Evolutionary conservation across 2,888 invertebrate species (phyloP), one percentile per base, ranked within the genome.

Genomic region (Nomada lathburiana): DNA sequence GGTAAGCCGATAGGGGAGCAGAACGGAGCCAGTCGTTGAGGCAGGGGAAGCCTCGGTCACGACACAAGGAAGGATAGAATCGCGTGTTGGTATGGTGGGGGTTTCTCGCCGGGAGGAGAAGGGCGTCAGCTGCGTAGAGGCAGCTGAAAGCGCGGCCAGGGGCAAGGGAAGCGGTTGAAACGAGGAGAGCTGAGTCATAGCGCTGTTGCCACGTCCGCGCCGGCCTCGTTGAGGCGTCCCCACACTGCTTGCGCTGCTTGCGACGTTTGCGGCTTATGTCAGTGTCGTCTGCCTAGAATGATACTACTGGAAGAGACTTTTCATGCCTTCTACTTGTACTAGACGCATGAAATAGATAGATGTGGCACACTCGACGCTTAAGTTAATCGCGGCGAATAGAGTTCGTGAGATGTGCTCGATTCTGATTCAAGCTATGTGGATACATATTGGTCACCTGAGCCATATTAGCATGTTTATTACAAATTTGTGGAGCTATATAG

Each of bases 111-210:
- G 71, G 89, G 89, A 86, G 87, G 87, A 88, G 90, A 89, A 90
- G 92, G 92, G 92, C 93, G 93, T 93, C 93, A 92, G 93, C 92
- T 92, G 93, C 92, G 91, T 89, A 89, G 89, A 89, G 90, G 88
- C 80, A 82, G 87, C 71, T 72, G 83, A 65, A 69, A 82, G 55
- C 85, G 82, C 83, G 81, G 71, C 68, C 80, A 65, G 78, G 77
- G 83, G 77, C 78, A 75, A 80, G 75, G 53, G 72, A 73, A 76
- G 77, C 75, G 87, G 78, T 86, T 83, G 91, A 85, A 90, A 89
- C 89, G 89, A 90, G 91, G 87, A 85, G 91, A 92, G 93, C 93
- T 93, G 93, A 94, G 91, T 93, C 93, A 93, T 93, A 93, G 91
- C 93, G 89, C 86, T 92, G 93, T 93, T 93, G 93, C 93, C 93